phyloP scores from a whole-genome alignment of 2,888 invertebrate genomes.

The Leptura quadrifasciata region DNA sequence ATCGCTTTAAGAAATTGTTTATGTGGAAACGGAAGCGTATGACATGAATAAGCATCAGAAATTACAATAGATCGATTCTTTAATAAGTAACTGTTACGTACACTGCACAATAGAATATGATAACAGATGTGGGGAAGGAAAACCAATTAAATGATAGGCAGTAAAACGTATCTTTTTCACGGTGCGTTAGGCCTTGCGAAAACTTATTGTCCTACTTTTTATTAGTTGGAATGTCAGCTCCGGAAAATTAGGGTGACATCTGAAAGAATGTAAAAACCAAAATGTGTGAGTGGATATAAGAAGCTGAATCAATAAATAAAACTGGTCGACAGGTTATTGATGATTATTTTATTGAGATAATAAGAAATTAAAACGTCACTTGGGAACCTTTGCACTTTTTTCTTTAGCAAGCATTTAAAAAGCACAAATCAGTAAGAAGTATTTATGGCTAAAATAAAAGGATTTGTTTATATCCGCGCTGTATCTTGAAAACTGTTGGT shows the following conservation, averaged over 20 bases:
- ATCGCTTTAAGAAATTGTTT: conserved; percentile 20
- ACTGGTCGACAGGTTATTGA: too few relatives aligned
- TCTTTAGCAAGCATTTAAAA: too few relatives aligned
- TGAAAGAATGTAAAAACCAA: not conserved
- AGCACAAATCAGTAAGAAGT: too few relatives aligned
- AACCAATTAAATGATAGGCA: conserved; percentile 31
- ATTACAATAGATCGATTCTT: conserved; percentile 33
- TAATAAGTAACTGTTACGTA: conserved; percentile 25
- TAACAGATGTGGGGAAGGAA: conserved; percentile 22
- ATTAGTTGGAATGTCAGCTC: not conserved
- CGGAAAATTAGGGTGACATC: not conserved
- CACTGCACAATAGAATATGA: conserved; percentile 22
- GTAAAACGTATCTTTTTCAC: conserved; percentile 22
- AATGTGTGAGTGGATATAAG: too few relatives aligned
- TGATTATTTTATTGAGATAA: not conserved
- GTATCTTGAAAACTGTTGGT: too few relatives aligned
- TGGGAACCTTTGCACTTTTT: too few relatives aligned
- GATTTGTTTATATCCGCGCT: too few relatives aligned
- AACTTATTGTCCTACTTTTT: conserved; percentile 13
- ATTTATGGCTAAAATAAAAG: too few relatives aligned
- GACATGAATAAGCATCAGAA: conserved; percentile 35
- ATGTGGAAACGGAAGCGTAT: conserved; percentile 25
- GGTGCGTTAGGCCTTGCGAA: not conserved
- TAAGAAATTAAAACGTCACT: not conserved
- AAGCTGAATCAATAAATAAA: too few relatives aligned